phyloP scores from a whole-genome alignment of 64 coral and sea anemone species.

The Exaiptasia diaphana region DNA sequence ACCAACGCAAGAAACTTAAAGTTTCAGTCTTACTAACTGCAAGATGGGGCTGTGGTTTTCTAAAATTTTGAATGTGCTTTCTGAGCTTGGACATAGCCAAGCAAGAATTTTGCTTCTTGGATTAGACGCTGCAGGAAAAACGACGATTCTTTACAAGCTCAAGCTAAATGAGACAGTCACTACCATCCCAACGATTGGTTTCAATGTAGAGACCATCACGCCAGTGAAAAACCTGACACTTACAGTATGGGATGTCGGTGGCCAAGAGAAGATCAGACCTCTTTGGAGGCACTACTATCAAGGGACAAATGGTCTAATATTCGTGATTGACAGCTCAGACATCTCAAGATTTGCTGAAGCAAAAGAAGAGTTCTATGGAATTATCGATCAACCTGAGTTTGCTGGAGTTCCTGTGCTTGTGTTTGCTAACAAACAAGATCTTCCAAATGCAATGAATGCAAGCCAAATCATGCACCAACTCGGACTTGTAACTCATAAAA shows the following conservation, averaged over 20 bases:
- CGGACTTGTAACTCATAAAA: conserved; percentile 37
- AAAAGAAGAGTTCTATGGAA: conserved; percentile 44
- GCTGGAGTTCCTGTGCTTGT: conserved; percentile 70
- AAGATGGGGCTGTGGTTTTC: not conserved
- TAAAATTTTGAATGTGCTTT: not conserved
- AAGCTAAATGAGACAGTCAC: conserved; percentile 82
- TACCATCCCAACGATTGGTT: conserved; percentile 85
- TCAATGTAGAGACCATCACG: conserved; percentile 77
- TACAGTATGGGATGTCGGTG: conserved; percentile 83
- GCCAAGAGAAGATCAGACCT: conserved; percentile 76
- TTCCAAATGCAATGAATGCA: conserved; percentile 51
- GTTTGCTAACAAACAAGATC: conserved; percentile 82
- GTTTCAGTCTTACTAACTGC: not conserved
- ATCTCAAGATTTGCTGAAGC: conserved; percentile 56
- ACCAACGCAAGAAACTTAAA: not conserved
- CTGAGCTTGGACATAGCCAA: not conserved
- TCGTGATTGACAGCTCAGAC: conserved; percentile 78
- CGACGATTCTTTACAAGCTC: conserved; percentile 81
- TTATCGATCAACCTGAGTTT: conserved; percentile 57
- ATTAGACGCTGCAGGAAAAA: conserved; percentile 94
- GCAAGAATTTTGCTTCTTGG: conserved; percentile 81
- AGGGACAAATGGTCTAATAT: conserved; percentile 66
- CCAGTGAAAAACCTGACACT: conserved; percentile 67
- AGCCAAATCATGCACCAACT: conserved; percentile 47
- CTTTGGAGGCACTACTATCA: conserved; percentile 78